A percentile compares a stretch with the other conserved stretches of the same genome.
Conservation (phyloP, 2,113 vertebrate genomes). For the Thalassoma bifasciatum region DNA sequence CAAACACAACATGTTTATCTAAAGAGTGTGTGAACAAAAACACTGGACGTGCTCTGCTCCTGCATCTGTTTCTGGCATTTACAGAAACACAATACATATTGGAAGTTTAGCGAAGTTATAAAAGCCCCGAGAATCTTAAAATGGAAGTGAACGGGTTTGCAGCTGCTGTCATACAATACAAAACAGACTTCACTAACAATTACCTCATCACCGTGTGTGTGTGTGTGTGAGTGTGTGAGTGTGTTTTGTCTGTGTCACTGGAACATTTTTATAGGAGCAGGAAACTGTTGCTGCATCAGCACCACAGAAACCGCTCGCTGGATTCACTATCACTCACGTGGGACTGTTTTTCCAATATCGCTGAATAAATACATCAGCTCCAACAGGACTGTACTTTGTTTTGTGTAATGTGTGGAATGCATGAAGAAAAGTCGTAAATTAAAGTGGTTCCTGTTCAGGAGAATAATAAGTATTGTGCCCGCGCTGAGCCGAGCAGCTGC, state of each 20-base stretch:
- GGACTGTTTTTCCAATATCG: conserved; percentile 27
- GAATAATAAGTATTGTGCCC: conserved; percentile 61
- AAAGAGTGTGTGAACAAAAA: conserved; percentile 12
- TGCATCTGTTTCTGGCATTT: conserved; percentile 49
- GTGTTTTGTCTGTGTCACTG: conserved; percentile 35
- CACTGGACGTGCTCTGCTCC: background rate
- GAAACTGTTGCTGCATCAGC: conserved; percentile 67
- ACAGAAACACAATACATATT: conserved; percentile 48
- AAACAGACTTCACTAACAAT: conserved; percentile 59
- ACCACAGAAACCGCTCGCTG: conserved; percentile 56
- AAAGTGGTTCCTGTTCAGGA: conserved; percentile 6
- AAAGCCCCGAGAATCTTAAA: background rate
- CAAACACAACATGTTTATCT: conserved; percentile 22
- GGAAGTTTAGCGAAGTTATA: conserved; percentile 37
- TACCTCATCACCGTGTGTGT: conserved; percentile 52
- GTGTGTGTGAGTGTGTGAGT: conserved; percentile 33
- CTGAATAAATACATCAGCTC: background rate
- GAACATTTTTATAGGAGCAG: conserved; percentile 55
- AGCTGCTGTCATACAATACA: conserved; percentile 55
- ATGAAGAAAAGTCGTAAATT: conserved; percentile 42
- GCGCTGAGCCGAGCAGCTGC: conserved; percentile 64
- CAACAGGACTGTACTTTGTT: background rate
- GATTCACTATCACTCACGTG: conserved; percentile 35
- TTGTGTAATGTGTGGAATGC: conserved; percentile 11
- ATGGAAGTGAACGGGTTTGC: conserved; percentile 36